These are phyloP conservation scores for Betta splendens DNA, from an alignment of 2,797 vertebrate genomes.

Conservation along the genomic window DNA sequence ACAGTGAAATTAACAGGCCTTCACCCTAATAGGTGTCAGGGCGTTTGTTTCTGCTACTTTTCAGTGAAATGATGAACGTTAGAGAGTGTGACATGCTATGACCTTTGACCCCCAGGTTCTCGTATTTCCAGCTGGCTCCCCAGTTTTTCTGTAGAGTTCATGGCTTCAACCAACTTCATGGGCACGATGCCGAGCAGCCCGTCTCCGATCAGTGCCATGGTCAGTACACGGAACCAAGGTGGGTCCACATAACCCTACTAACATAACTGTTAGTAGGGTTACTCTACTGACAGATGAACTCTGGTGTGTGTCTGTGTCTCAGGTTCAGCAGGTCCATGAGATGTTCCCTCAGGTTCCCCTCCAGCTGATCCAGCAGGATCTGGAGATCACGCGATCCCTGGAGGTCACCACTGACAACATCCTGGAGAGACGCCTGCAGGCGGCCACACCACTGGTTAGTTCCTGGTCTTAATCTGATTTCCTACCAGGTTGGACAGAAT, in stretches of 20 bases:
- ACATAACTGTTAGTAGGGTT: too few species aligned
- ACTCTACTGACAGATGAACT: too few species aligned
- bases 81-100: background rate
- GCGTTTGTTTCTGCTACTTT: too few species aligned
- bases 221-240: background rate
- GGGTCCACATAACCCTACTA: too few species aligned
- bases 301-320: slow-evolving; percentile 20
- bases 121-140: slow-evolving; percentile 77
- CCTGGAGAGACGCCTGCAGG: slow-evolving; percentile 89
- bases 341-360: slow-evolving; percentile 94
- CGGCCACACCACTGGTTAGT: background rate
- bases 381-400: slow-evolving; percentile 89
- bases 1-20: too few species aligned
- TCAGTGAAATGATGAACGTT: too few species aligned
- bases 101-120: slow-evolving; percentile 11
- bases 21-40: too few species aligned
- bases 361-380: slow-evolving; percentile 88
- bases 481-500: too few species aligned
- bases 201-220: slow-evolving; percentile 6
- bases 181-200: slow-evolving; percentile 62
- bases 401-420: slow-evolving; percentile 93
- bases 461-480: too few species aligned
- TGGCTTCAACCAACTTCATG: slow-evolving; percentile 87
- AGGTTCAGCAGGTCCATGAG: slow-evolving; percentile 93
- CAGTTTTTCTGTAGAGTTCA: slow-evolving; percentile 89